A percentile compares a stretch with the other conserved stretches of the same genome.
phyloP scores from a whole-genome alignment of 2,888 invertebrate genomes.

The Archips xylosteana region DNA sequence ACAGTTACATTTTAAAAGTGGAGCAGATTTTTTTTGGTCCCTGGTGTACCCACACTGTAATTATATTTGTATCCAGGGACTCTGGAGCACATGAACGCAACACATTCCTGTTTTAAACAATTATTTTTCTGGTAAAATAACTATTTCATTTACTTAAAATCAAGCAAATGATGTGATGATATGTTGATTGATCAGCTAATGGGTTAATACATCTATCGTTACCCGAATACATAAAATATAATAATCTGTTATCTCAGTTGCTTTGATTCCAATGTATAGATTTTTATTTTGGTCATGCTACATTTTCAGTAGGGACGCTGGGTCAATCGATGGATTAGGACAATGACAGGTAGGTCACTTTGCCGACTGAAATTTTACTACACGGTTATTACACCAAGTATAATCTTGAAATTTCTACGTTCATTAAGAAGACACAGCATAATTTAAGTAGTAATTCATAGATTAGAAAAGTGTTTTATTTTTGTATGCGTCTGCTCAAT shows the following conservation, averaged over 20 bases:
- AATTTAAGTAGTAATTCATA: background rate
- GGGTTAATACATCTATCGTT: background rate
- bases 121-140: too few relatives aligned
- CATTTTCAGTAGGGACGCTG: background rate
- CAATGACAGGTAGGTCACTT: background rate
- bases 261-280: background rate
- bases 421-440: background rate
- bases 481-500: slow-evolving; percentile 2
- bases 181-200: too few relatives aligned
- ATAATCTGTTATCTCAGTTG: background rate
- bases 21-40: background rate
- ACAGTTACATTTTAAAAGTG: background rate
- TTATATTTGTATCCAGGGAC: background rate
- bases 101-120: background rate
- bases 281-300: background rate
- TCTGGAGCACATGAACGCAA: background rate
- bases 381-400: background rate
- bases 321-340: background rate
- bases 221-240: background rate
- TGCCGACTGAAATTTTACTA: background rate
- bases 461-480: background rate
- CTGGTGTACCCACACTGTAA: background rate
- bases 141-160: too few relatives aligned
- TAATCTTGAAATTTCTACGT: background rate
- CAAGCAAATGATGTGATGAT: too few relatives aligned